Conservation (phyloP, 2,888 invertebrate genomes). For the Tupiocoris notatus region DNA sequence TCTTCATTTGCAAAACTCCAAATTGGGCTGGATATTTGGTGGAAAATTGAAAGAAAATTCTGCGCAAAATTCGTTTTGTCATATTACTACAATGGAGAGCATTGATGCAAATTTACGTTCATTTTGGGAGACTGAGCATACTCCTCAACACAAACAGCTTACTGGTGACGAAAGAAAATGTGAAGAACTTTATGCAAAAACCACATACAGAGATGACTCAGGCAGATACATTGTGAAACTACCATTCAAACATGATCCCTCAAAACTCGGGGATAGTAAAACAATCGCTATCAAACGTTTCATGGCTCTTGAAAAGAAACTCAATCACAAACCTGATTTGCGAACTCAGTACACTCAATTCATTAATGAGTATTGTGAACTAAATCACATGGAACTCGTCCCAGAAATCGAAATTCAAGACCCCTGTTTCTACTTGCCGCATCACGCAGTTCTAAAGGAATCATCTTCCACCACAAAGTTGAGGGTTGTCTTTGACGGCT, state of each 20-base stretch:
- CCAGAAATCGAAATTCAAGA: background rate
- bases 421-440: conserved; percentile 50
- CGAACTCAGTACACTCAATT: conserved; percentile 43
- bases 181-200: background rate
- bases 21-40: too few relatives aligned
- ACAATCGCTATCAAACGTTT: conserved; percentile 34
- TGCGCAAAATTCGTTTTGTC: too few relatives aligned
- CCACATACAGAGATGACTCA: background rate
- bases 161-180: background rate
- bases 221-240: conserved; percentile 31
- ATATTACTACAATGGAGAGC: too few relatives aligned
- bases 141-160: background rate
- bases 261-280: conserved; percentile 35
- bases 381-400: conserved; percentile 49
- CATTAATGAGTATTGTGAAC: conserved; percentile 28
- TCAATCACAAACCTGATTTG: background rate
- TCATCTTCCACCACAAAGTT: conserved; percentile 50
- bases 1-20: too few relatives aligned
- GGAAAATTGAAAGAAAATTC: too few relatives aligned
- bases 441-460: conserved; percentile 50
- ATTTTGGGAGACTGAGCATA: background rate
- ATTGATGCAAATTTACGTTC: background rate
- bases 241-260: conserved; percentile 31
- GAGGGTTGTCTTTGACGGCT: conserved; percentile 52
- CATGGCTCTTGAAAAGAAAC: conserved; percentile 15